Evolutionary conservation across 92 coral and sea anemone species (phyloP).

Genomic region (Paramuricea clavata): DNA sequence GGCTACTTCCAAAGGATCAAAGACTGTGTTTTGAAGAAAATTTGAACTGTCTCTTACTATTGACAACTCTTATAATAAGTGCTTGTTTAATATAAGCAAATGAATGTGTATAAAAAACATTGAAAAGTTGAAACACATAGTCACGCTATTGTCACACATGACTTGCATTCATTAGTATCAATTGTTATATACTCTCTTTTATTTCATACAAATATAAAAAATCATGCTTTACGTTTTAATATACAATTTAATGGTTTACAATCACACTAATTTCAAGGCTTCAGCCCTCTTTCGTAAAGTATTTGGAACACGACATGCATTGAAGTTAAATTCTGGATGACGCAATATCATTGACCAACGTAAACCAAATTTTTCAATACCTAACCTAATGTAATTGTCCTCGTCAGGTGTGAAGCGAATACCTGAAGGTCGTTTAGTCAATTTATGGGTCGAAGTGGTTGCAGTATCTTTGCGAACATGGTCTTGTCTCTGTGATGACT

Average conservation of each 20-base stretch:
- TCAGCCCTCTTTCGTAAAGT: slow-evolving; percentile 18
- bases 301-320: slow-evolving; percentile 14
- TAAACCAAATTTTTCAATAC: not conserved
- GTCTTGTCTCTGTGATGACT: not conserved
- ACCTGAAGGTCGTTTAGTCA: not conserved
- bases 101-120: too few species aligned
- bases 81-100: too few species aligned
- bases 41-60: too few species aligned
- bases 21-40: too few species aligned
- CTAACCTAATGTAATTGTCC: not conserved
- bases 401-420: not conserved
- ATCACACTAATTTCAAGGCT: not conserved
- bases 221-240: not conserved
- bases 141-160: too few species aligned
- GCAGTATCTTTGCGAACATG: not conserved
- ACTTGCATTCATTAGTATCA: too few species aligned
- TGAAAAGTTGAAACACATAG: too few species aligned
- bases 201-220: too few species aligned
- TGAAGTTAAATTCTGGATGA: not conserved
- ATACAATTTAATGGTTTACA: not conserved
- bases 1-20: too few species aligned
- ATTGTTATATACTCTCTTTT: too few species aligned
- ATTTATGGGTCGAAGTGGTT: not conserved
- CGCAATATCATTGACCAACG: not conserved
- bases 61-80: too few species aligned